Percentiles rank a stretch among this genome's conserved stretches.
Evolutionary conservation across 2,888 invertebrate genomes (phyloP).

Genomic region (Elegia similella): DNA sequence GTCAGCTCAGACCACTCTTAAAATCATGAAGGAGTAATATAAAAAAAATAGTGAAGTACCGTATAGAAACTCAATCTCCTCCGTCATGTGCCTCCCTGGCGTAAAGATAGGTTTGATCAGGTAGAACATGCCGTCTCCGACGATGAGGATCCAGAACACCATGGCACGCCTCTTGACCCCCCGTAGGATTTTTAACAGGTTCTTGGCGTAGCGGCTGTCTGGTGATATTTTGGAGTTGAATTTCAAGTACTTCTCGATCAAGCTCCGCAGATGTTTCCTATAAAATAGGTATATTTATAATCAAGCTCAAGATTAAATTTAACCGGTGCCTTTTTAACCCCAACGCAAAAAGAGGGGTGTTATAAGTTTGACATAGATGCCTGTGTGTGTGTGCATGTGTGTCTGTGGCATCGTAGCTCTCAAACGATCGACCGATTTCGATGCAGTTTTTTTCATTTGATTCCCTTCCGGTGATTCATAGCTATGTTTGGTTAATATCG

Average conservation of each 20-base stretch:
- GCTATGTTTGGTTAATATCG: too few species aligned
- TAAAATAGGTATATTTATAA: slow-evolving; percentile 17
- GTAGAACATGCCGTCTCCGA: slow-evolving; percentile 43
- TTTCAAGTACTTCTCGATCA: slow-evolving; percentile 39
- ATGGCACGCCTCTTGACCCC: slow-evolving; percentile 50
- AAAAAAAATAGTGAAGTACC: slow-evolving; percentile 28
- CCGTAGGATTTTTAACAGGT: slow-evolving; percentile 38
- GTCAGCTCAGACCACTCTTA: too few species aligned
- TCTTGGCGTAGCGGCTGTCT: slow-evolving; percentile 41
- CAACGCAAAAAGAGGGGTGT: too few species aligned
- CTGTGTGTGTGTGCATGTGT: too few species aligned
- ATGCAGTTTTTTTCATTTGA: too few species aligned
- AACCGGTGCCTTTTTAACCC: too few species aligned
- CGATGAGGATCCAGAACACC: slow-evolving; percentile 48
- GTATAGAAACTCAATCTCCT: slow-evolving; percentile 37
- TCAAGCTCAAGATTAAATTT: too few species aligned
- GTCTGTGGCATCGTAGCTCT: too few species aligned
- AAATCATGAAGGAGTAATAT: too few species aligned
- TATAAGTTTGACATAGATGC: too few species aligned
- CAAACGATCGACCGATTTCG: too few species aligned
- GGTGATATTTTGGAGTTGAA: slow-evolving; percentile 35
- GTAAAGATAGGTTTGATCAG: slow-evolving; percentile 34
- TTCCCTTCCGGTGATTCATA: too few species aligned
- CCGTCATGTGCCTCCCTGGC: slow-evolving; percentile 47
- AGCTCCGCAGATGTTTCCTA: slow-evolving; percentile 39